Percentiles rank a stretch among this genome's conserved stretches.
phyloP scores from a whole-genome alignment of 2,113 vertebrate genomes.

The Chroicocephalus ridibundus region DNA sequence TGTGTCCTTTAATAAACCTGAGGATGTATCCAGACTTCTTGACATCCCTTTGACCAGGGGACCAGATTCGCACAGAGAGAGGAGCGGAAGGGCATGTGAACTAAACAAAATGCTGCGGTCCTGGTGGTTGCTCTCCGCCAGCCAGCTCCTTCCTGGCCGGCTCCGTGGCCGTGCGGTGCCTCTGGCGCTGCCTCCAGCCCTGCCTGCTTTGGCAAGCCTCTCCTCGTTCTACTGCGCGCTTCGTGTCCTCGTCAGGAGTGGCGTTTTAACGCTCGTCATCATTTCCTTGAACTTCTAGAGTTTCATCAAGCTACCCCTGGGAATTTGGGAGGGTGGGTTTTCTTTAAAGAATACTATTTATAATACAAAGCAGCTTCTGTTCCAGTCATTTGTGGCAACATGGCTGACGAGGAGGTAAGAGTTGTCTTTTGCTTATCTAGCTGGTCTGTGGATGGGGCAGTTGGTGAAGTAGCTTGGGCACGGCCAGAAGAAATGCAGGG shows the following conservation, averaged over 20 bases:
- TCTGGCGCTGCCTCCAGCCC: neutral
- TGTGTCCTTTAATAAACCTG: neutral
- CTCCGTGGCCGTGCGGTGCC: neutral
- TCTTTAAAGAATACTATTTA: neutral
- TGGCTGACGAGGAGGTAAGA: neutral
- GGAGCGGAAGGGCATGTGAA: neutral
- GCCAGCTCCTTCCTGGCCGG: neutral
- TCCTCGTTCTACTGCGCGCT: fast-evolving
- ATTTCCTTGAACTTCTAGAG: neutral
- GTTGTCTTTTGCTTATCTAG: neutral
- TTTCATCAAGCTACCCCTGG: neutral
- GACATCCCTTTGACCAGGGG: neutral
- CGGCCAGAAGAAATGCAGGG: neutral
- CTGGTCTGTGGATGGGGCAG: neutral
- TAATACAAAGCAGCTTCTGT: neutral
- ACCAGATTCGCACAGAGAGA: neutral
- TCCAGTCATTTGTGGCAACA: neutral
- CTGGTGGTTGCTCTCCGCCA: neutral
- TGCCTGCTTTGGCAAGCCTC: neutral
- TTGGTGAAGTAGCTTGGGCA: neutral
- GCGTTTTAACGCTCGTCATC: fast-evolving
- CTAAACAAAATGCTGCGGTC: fast-evolving
- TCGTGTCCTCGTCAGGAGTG: neutral
- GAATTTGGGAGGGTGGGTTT: neutral
- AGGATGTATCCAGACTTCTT: neutral